Evolutionary conservation across 2,113 vertebrate species (phyloP).

Genomic region (Bos javanicus): DNA sequence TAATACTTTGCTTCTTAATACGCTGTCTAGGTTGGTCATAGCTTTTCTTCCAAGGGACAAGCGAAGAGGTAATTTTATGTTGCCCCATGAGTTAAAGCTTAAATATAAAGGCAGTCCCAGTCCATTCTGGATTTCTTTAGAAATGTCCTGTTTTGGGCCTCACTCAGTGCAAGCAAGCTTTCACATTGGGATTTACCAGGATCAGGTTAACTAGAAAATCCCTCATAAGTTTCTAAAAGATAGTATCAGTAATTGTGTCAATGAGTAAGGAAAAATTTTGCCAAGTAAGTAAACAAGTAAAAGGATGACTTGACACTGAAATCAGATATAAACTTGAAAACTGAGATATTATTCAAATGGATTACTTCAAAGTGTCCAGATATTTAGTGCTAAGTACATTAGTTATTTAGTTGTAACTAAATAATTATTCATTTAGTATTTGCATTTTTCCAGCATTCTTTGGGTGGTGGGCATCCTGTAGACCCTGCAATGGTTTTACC

Average conservation of each 20-base stretch:
- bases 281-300: neutral
- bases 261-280: neutral
- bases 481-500: neutral
- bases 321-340: neutral
- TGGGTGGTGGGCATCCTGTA: neutral
- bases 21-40: neutral
- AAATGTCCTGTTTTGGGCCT: neutral
- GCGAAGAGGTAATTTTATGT: neutral
- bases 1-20: neutral
- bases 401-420: neutral
- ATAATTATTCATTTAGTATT: neutral
- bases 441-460: neutral
- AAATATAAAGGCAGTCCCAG: neutral
- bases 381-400: neutral
- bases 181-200: neutral
- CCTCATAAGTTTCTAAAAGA: neutral
- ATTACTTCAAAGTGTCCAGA: neutral
- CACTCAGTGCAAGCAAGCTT: neutral
- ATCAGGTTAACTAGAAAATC: neutral
- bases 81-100: neutral
- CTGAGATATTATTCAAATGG: neutral
- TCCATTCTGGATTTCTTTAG: neutral
- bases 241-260: neutral
- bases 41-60: neutral
- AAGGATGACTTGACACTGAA: neutral